A percentile compares a stretch with the other conserved stretches of the same genome.
Evolutionary conservation across 2,797 vertebrate species (phyloP).

Genomic region (Pseudochirops corinnae): DNA sequence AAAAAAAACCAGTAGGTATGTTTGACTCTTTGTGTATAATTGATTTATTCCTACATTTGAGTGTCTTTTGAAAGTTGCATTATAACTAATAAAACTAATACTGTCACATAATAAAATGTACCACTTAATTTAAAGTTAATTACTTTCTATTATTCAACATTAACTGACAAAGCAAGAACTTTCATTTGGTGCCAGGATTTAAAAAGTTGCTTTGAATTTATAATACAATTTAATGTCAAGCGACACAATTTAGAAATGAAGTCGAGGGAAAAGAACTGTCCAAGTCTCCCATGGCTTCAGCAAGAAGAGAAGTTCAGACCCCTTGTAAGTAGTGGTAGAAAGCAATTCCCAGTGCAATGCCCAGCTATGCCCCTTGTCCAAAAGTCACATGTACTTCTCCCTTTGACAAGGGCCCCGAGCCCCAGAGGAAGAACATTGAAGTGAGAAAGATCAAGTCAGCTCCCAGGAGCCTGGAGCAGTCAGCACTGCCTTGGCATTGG

Average conservation of each 20-base stretch:
- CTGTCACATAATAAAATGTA: constrained; percentile 81
- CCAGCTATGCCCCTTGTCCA: not conserved
- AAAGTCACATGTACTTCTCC: not conserved
- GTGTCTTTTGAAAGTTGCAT: constrained; percentile 82
- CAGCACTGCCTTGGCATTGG: not conserved
- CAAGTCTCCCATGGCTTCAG: constrained; percentile 49
- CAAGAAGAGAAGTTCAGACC: constrained; percentile 53
- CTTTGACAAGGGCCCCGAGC: not conserved
- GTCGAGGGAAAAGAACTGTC: constrained; percentile 67
- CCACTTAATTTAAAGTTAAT: constrained; percentile 83
- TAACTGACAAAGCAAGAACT: constrained; percentile 79
- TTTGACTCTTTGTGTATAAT: constrained; percentile 82
- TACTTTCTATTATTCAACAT: constrained; percentile 84
- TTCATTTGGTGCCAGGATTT: constrained; percentile 73
- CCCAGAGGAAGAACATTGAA: not conserved
- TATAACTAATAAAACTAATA: constrained; percentile 75
- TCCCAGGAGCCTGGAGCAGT: not conserved
- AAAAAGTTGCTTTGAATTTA: constrained; percentile 79
- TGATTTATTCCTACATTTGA: constrained; percentile 82
- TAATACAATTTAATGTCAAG: constrained; percentile 79
- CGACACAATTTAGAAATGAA: constrained; percentile 79
- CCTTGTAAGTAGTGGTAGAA: constrained; percentile 36
- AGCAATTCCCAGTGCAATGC: not conserved
- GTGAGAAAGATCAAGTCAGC: not conserved
- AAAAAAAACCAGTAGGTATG: constrained; percentile 55